These are phyloP conservation scores for Apeira syringaria DNA, from an alignment of 2,888 invertebrate genomes.

Conservation along the genomic window DNA sequence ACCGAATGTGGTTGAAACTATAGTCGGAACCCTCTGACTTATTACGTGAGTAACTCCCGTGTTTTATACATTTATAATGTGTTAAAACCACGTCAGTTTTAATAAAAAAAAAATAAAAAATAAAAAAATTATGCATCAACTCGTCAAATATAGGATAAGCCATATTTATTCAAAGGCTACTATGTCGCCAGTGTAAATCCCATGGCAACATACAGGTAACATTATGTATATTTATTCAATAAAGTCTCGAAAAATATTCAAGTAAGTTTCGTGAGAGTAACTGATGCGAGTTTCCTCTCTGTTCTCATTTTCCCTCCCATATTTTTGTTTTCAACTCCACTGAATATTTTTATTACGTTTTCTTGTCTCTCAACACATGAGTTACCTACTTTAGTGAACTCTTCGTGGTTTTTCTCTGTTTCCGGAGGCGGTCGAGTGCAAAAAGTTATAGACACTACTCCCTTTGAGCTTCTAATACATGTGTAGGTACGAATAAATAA, in stretches of 20 bases:
- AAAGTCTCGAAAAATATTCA: slow-evolving; percentile 70
- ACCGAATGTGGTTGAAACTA: too few species aligned
- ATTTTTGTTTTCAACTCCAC: slow-evolving; percentile 75
- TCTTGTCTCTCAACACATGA: slow-evolving; percentile 67
- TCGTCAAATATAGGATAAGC: too few species aligned
- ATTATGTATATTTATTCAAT: slow-evolving; percentile 77
- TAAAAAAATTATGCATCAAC: too few species aligned
- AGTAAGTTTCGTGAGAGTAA: slow-evolving; percentile 61
- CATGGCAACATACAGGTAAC: slow-evolving; percentile 58
- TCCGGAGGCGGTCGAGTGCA: slow-evolving; percentile 41
- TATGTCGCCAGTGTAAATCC: slow-evolving; percentile 48
- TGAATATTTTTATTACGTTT: slow-evolving; percentile 73
- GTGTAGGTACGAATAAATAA: too few species aligned
- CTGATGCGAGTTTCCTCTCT: slow-evolving; percentile 67
- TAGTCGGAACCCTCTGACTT: too few species aligned
- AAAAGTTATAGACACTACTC: slow-evolving; percentile 44
- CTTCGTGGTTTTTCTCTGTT: slow-evolving; percentile 45
- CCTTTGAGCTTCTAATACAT: slow-evolving; percentile 24
- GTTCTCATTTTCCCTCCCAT: slow-evolving; percentile 69
- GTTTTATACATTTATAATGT: too few species aligned
- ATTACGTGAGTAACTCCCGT: too few species aligned
- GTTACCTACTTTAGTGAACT: slow-evolving; percentile 53
- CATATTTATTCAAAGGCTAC: slow-evolving; percentile 33
- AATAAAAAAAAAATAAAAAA: too few species aligned
- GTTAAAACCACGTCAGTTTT: too few species aligned